Evolutionary conservation across 2,797 vertebrate genomes (phyloP).

Genomic region (Chelmon rostratus): DNA sequence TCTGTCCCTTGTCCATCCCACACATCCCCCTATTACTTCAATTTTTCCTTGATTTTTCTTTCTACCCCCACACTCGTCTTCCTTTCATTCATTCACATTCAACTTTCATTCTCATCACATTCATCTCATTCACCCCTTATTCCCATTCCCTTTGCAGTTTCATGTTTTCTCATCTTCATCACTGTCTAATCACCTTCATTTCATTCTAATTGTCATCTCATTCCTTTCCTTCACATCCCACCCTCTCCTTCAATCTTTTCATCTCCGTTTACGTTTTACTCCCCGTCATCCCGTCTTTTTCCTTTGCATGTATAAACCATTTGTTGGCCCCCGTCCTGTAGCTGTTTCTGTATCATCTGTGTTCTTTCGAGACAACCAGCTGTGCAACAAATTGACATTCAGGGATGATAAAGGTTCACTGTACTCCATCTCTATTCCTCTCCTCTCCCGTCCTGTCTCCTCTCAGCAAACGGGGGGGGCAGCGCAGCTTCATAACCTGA

Average conservation of each 20-base stretch:
- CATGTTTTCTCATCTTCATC: too few relatives aligned
- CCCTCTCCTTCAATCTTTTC: too few relatives aligned
- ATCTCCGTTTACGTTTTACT: too few relatives aligned
- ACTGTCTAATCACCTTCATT: too few relatives aligned
- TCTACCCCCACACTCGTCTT: not conserved
- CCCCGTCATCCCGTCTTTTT: not conserved
- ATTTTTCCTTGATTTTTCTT: too few relatives aligned
- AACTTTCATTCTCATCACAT: not conserved
- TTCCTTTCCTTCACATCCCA: too few relatives aligned
- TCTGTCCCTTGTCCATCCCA: not conserved
- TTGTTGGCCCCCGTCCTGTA: not conserved
- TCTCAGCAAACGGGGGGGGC: slow-evolving; percentile 29
- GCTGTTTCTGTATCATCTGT: slow-evolving; percentile 7
- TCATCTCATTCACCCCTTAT: not conserved
- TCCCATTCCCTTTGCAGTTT: not conserved
- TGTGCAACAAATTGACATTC: slow-evolving; percentile 20
- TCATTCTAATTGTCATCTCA: too few relatives aligned
- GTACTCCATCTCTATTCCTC: too few relatives aligned
- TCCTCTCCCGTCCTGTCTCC: not conserved
- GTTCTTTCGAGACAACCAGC: not conserved
- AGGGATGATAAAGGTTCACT: not conserved
- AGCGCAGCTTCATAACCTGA: slow-evolving; percentile 16
- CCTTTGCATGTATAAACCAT: not conserved
- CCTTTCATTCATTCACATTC: not conserved
- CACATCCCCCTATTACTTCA: too few relatives aligned